Percentiles rank a stretch among this genome's conserved stretches.
Conservation (phyloP, 2,797 vertebrate species). For the Coregonus suidteri region DNA sequence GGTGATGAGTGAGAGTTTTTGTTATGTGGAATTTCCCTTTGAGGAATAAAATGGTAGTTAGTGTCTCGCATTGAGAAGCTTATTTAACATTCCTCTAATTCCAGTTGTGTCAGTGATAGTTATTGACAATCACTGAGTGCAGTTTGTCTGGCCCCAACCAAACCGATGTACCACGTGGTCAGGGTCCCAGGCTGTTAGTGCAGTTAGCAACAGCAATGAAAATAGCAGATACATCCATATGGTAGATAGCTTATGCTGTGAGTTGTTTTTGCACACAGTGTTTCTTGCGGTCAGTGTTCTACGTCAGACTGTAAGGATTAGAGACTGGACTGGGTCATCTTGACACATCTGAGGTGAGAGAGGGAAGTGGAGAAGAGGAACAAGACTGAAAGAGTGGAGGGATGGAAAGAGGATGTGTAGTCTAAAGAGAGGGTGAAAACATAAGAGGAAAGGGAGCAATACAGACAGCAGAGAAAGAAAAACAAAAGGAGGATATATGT, state of each 20-base stretch:
- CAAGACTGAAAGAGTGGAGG: not conserved
- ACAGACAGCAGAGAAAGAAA: not conserved
- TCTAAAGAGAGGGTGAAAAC: too few species aligned
- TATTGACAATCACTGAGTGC: not conserved
- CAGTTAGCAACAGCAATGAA: constrained; percentile 2
- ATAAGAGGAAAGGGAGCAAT: not conserved
- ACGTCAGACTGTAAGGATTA: not conserved
- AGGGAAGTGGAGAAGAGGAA: constrained; percentile 1
- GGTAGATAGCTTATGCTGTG: not conserved
- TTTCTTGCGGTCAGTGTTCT: not conserved
- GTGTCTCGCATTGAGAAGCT: not conserved
- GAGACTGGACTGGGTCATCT: not conserved
- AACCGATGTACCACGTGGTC: not conserved
- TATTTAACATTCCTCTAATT: constrained; percentile 15
- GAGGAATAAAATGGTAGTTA: not conserved
- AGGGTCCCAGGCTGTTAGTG: not conserved
- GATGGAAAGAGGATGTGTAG: not conserved
- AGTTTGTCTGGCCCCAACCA: not conserved
- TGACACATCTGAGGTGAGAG: not conserved
- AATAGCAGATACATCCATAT: not conserved
- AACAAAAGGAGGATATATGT: not conserved
- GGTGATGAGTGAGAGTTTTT: not conserved
- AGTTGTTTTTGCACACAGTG: not conserved
- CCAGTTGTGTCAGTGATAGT: constrained; percentile 2
- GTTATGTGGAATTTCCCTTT: not conserved